Evolutionary conservation across 2,797 vertebrate species (phyloP), one percentile per base, ranked within the genome.

Genomic region (Heterohyrax brucei): DNA sequence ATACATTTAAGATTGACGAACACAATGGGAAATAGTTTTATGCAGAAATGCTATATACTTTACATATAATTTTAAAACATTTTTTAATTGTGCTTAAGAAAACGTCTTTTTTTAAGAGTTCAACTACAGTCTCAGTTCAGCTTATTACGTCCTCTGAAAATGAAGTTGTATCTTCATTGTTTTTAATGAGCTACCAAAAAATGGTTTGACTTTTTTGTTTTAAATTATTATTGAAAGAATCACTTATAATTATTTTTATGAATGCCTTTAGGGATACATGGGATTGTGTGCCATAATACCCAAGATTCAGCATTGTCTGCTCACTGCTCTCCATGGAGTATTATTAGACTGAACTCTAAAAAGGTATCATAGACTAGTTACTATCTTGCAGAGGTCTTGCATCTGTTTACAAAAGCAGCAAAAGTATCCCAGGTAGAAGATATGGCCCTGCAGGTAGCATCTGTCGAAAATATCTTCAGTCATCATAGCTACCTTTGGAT

Each of bases 11-110:
- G 30, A 73, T 50, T 44, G 91, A 78, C 53, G 77, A 22, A 50
- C 68, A 91, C 91, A 75, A 68, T 81, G 5, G 30, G 3, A 77
- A 88, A 95, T 28, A 83, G 6, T 79, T 80, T 90, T 92, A 18
- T 46, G 18, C 73, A 85, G 66, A 85, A 93, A 70, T 50, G 12
- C 3, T n/a, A 14, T 84, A 28, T 39, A 46, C 1, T 93, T 12
- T 68, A 2, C 7, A 85, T 64, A 48, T 44, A 66, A 61, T 7
- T 91, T 96, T 61, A 73, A 77, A 77, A 30, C 26, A 39, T 12
- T 56, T 59, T 93, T 70, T 84, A 72, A 46, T 80, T 18, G 19
- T 62, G 48, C 7, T 86, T 93, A 91, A 80, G 13, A 76, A 91
- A 77, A 44, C 70, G 9, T 75, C 39, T 21, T 39, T 85, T 39